These are phyloP conservation scores for Agrochola lychnidis DNA, from an alignment of 2,888 invertebrate genomes.

Conservation along the genomic window DNA sequence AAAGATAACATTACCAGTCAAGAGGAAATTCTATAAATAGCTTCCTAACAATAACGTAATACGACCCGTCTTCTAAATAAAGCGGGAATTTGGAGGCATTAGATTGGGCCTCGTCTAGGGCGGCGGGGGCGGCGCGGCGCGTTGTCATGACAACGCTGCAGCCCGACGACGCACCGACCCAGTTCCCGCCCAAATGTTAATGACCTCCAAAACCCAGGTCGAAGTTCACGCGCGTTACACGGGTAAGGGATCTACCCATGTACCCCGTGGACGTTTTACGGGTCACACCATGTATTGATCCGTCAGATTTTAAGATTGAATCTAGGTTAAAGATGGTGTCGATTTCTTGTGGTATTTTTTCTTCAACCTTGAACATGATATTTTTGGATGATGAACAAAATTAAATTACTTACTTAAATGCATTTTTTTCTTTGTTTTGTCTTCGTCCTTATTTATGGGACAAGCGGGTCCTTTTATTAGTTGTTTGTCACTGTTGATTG, in stretches of 20 bases:
- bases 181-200: conserved; percentile 89
- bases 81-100: conserved; percentile 70
- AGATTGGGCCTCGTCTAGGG: conserved; percentile 72
- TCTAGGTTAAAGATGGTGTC: conserved; percentile 82
- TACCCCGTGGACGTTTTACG: conserved; percentile 82
- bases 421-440: conserved; percentile 56
- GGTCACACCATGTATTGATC: conserved; percentile 89
- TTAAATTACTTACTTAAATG: conserved; percentile 18
- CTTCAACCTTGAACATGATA: conserved; percentile 57
- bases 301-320: conserved; percentile 79
- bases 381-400: conserved; percentile 49
- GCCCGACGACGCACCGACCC: conserved; percentile 84
- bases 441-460: conserved; percentile 63
- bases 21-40: conserved; percentile 62
- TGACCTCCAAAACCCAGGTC: conserved; percentile 91
- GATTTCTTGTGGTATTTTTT: conserved; percentile 62
- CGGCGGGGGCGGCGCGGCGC: conserved; percentile 69
- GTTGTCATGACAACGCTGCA: conserved; percentile 86
- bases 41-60: conserved; percentile 48
- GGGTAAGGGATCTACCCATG: conserved; percentile 84
- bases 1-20: conserved; percentile 15
- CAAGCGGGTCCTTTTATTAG: conserved; percentile 56
- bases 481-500: conserved; percentile 44
- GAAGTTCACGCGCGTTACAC: conserved; percentile 90
- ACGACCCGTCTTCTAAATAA: conserved; percentile 65